A percentile compares a stretch with the other conserved stretches of the same genome.
These are phyloP conservation scores for Nemotelus pantherinus DNA, from an alignment of 2,888 invertebrate species.

Conservation along the genomic window DNA sequence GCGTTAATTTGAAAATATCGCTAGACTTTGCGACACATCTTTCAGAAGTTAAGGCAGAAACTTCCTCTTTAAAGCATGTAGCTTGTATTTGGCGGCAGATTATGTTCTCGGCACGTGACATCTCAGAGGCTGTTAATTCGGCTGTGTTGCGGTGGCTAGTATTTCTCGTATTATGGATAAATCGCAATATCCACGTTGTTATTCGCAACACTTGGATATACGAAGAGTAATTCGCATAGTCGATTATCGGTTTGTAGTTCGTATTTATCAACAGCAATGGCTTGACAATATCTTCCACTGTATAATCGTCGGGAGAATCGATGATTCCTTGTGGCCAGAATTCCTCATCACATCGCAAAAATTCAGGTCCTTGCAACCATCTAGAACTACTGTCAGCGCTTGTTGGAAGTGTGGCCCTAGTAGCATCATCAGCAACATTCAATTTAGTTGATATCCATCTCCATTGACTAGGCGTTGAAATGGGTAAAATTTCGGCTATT, in stretches of 20 bases:
- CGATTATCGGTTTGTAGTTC: neutral
- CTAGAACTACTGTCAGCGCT: neutral
- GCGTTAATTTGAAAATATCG: neutral
- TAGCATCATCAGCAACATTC: neutral
- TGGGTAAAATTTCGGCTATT: neutral
- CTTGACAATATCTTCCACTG: no score
- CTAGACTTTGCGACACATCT: neutral
- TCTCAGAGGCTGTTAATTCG: slow-evolving; percentile 1
- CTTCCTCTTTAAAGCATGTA: neutral
- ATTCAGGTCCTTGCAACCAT: neutral
- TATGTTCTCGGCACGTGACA: slow-evolving; percentile 30
- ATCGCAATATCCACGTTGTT: neutral
- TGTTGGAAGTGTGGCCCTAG: neutral
- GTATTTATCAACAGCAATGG: no score
- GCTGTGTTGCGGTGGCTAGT: slow-evolving; percentile 5
- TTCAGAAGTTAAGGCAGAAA: neutral
- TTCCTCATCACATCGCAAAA: neutral
- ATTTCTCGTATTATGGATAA: neutral
- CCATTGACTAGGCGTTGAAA: neutral
- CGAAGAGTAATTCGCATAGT: neutral
- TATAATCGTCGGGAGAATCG: no score
- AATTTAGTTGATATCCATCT: neutral
- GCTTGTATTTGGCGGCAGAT: slow-evolving; percentile 6
- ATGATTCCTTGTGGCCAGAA: neutral
- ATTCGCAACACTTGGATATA: neutral